Base-by-base conservation (phyloP, 2,113 vertebrate species). In the Rhabdornis inornatus region DNA sequence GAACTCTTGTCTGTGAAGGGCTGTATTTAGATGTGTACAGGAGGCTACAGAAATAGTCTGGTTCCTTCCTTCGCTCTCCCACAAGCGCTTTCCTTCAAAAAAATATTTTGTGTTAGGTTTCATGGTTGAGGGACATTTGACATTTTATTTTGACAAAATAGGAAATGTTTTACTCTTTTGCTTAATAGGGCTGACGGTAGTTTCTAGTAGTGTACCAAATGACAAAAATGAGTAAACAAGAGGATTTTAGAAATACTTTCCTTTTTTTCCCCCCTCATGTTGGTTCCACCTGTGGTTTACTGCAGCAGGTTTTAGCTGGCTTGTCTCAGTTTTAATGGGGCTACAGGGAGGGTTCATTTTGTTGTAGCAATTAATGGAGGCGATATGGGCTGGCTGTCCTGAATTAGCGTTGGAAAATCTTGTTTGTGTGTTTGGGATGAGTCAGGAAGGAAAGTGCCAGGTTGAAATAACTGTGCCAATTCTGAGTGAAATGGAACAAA, bases 391-490 rank as follows among this genome's bases (percentile, higher is more conserved):
- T 3, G 44, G 13, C 56, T 95, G 83, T 93, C 89, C 83, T 93
- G 83, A 95, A 94, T 87, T 96, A 96, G 86, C 80, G 60, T 72
- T 93, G 83, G 86, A 95, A 95, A 83, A 94, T 92, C 64, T 90
- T 97, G 94, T 92, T 96, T 92, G 60, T 92, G 71, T 89, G 72
- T 94, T 92, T 66, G 89, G 76, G 92, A 94, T 97, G 96, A 97
- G 95, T 96, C 94, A 96, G 94, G 92, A 92, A 93, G 65, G 86
- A 78, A 93, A 84, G 83, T 92, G 92, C 89, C 95, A 92, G 91
- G 87, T 89, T 86, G 69, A 80, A 64, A 61, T 77, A 93, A 66
- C 72, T 77, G 30, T 95, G 91, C 92, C 95, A 92, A 83, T 92
- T 90, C 52, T 31, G 64, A 94, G 76, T 18, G 27, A 88, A 94